Base-by-base conservation (phyloP, 2,113 vertebrate species). In the Catharus fuscescens region DNA sequence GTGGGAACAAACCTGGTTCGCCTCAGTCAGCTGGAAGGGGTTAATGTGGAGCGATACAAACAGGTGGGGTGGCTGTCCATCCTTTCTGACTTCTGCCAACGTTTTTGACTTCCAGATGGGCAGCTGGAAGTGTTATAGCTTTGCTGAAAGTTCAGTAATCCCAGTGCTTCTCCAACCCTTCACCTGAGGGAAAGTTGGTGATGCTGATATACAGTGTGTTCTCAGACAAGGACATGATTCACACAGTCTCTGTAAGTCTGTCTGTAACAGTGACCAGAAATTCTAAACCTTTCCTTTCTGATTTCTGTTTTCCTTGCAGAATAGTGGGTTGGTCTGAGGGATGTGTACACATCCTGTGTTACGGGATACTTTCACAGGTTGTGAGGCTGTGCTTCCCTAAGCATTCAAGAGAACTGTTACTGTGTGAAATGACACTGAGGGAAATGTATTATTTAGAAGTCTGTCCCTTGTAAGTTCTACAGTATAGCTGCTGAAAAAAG, bases 1-100 rank as follows among this genome's bases (percentile, higher is more conserved):
- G 99, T 99, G 60, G 99, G 99, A 50, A 99, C 99, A 88, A 99
- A 99, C 95, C 97, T 99, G 20, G 99, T 99, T 53, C 99, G 99
- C 31, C 99, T 99, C 74, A 99, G 99, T 83, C 99, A 99, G 76
- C 96, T 99, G 96, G 99, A 99, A 96, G 99, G 99, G 2, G 99
- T 99, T 81, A 99, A 99, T 24, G 99, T 99, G 97, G 99, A 99
- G 25, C 98, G 99, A 86, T 99, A 99, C 84, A 99, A 99, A 95
- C 99, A 99, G 99, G 99, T 98, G 61, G 42, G 88, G 32, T 91
- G 38, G 92, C 17, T 81, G 17, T 13, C 48, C 18, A 6, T 21
- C 7, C 45, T 60, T 73, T 45, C 21, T 73, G 48, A 18, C 25
- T 76, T 47, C 13, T 54, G 28, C 29, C 76, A 40, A 1, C 3